These are phyloP conservation scores for Rhabdomys pumilio DNA, from an alignment of 2,797 vertebrate genomes.

Conservation along the genomic window DNA sequence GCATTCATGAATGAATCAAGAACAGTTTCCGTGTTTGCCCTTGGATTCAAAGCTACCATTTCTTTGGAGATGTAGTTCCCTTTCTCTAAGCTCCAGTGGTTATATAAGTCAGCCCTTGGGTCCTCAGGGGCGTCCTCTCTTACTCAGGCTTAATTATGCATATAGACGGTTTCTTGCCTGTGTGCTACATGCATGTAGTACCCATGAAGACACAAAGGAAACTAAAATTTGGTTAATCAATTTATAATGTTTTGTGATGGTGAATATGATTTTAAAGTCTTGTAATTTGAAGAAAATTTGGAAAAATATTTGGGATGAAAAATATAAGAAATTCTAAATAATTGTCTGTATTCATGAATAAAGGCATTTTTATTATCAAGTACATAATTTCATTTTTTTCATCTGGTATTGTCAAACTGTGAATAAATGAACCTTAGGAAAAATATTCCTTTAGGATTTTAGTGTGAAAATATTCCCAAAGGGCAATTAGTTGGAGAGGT, in stretches of 20 bases:
- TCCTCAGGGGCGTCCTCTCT: background rate
- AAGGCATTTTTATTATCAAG: background rate
- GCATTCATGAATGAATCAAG: background rate
- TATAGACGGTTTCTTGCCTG: background rate
- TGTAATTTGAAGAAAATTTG: background rate
- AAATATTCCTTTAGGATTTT: background rate
- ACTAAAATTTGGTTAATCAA: background rate
- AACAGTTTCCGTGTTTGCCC: background rate
- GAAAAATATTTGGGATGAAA: background rate
- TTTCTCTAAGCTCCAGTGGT: background rate
- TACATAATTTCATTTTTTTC: background rate
- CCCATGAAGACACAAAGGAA: background rate
- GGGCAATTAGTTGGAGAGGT: background rate
- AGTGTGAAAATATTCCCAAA: background rate
- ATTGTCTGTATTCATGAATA: background rate
- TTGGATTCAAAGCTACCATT: background rate
- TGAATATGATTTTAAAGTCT: background rate
- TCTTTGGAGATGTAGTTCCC: background rate
- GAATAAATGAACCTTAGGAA: background rate
- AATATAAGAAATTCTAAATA: background rate
- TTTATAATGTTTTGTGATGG: background rate
- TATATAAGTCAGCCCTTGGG: background rate
- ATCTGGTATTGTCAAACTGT: background rate
- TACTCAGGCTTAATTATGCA: background rate
- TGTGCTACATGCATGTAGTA: background rate